Percentiles rank a stretch among this genome's conserved stretches.
Conservation (phyloP, 2,888 invertebrate genomes). For the Dexiosoma caninum region DNA sequence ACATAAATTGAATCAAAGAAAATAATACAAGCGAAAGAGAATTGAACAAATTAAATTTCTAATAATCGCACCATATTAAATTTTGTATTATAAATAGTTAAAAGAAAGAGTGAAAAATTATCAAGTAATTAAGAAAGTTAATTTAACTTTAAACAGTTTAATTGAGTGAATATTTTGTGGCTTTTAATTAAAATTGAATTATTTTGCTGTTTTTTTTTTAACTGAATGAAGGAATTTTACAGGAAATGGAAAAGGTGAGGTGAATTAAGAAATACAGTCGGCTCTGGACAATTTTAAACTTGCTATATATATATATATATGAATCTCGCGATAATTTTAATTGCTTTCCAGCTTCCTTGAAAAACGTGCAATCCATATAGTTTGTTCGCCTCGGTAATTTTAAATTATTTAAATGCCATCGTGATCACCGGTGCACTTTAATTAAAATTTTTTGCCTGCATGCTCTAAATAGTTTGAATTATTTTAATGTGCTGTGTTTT, state of each 20-base stretch:
- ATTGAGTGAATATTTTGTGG: constrained; percentile 26
- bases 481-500: no score
- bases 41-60: not conserved
- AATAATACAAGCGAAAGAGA: not conserved
- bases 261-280: constrained; percentile 34
- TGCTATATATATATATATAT: no score
- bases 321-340: no score
- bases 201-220: not conserved
- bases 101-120: constrained; percentile 5
- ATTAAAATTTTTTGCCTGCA: no score
- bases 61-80: not conserved
- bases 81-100: not conserved
- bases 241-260: constrained; percentile 28
- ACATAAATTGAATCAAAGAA: not conserved
- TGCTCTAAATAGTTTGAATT: no score
- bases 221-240: constrained; percentile 6
- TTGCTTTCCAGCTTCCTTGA: no score
- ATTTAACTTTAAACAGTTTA: constrained; percentile 16
- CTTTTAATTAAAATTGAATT: constrained; percentile 37
- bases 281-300: no score
- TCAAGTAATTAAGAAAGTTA: constrained; percentile 15
- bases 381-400: no score
- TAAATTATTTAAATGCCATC: no score
- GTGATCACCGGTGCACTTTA: no score
- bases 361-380: no score